phyloP scores from a whole-genome alignment of 2,888 invertebrate species.

The Nomada goodeniana region DNA sequence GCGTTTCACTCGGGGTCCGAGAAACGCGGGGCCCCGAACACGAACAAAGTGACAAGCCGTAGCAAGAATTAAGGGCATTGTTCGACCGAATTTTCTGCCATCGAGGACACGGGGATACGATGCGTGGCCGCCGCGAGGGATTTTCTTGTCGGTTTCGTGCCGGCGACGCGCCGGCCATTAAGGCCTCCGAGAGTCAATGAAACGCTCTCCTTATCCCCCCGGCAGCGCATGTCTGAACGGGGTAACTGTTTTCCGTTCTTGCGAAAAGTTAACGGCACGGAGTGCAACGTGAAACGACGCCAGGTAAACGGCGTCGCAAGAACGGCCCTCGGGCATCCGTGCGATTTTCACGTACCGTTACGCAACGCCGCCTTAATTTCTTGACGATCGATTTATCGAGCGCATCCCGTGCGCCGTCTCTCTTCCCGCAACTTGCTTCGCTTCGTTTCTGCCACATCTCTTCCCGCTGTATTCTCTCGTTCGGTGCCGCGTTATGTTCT shows the following conservation, averaged over 20 bases:
- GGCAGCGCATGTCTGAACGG: slow-evolving; percentile 73
- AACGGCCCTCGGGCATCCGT: slow-evolving; percentile 57
- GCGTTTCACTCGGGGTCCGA: too few relatives aligned
- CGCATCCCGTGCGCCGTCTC: not conserved
- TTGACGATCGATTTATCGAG: slow-evolving; percentile 63
- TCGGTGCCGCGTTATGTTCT: not conserved
- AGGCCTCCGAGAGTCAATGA: slow-evolving; percentile 65
- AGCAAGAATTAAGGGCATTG: not conserved
- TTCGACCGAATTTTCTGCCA: slow-evolving; percentile 9
- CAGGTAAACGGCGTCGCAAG: slow-evolving; percentile 47
- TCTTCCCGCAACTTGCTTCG: not conserved
- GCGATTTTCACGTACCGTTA: slow-evolving; percentile 73
- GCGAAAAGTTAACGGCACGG: slow-evolving; percentile 77
- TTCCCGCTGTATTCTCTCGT: not conserved
- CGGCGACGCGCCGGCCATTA: slow-evolving; percentile 57
- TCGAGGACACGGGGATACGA: not conserved
- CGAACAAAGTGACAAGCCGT: too few relatives aligned
- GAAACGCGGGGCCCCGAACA: too few relatives aligned
- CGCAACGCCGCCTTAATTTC: slow-evolving; percentile 64
- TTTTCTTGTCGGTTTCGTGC: slow-evolving; percentile 48
- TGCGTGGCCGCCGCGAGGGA: slow-evolving; percentile 20
- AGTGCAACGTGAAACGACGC: slow-evolving; percentile 51
- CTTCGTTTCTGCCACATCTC: not conserved
- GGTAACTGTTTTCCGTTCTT: slow-evolving; percentile 81
- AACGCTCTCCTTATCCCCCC: slow-evolving; percentile 66